Percentiles rank a stretch among this genome's conserved stretches.
Evolutionary conservation across 2,888 invertebrate species (phyloP).

Genomic region (Melinaea marsaeus): DNA sequence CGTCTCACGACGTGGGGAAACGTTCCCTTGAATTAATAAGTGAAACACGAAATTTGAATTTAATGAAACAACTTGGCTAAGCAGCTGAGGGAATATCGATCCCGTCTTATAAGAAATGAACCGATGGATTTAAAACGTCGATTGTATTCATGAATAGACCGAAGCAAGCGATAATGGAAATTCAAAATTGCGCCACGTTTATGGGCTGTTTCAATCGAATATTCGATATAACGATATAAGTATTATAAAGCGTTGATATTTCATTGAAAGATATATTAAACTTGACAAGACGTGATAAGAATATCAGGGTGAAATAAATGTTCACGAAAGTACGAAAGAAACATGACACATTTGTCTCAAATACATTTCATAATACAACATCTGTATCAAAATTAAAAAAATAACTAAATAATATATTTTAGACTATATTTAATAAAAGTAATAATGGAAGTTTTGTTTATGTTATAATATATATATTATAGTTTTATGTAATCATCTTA

Average conservation of each 20-base stretch:
- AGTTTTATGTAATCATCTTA: too few relatives aligned
- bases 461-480: too few relatives aligned
- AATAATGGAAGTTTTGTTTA: too few relatives aligned
- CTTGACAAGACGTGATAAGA: neutral
- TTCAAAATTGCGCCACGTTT: conserved; percentile 29
- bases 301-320: neutral
- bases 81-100: conserved; percentile 73
- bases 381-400: too few relatives aligned
- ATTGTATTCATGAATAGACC: conserved; percentile 31
- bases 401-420: too few relatives aligned
- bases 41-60: conserved; percentile 79
- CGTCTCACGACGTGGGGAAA: conserved; percentile 58
- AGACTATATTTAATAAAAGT: too few relatives aligned
- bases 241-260: conserved; percentile 11
- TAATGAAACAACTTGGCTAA: conserved; percentile 77
- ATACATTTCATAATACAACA: too few relatives aligned
- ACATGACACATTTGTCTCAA: too few relatives aligned
- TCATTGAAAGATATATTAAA: neutral
- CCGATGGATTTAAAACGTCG: conserved; percentile 36
- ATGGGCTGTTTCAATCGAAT: conserved; percentile 24
- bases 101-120: conserved; percentile 55
- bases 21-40: conserved; percentile 75
- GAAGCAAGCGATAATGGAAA: conserved; percentile 28
- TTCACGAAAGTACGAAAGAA: too few relatives aligned
- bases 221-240: conserved; percentile 20